Percentiles rank a stretch among this genome's conserved stretches.
Evolutionary conservation across 2,797 vertebrate genomes (phyloP).

Genomic region (Sarcoramphus papa): DNA sequence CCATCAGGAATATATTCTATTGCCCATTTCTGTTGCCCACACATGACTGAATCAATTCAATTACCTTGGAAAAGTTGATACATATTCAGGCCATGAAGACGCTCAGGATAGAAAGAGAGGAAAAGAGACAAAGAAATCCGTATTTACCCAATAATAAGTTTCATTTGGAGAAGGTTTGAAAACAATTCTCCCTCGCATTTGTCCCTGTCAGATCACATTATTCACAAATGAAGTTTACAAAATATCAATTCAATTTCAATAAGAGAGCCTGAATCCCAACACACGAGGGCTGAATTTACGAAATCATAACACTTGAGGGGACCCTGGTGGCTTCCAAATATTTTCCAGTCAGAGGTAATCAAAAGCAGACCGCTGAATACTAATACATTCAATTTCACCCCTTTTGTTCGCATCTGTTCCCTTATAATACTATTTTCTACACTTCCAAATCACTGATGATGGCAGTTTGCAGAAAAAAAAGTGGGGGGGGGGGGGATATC

Average conservation of each 20-base stretch:
- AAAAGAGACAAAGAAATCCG: conserved; percentile 90
- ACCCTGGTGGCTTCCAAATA: conserved; percentile 91
- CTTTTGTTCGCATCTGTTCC: conserved; percentile 89
- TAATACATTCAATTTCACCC: conserved; percentile 97
- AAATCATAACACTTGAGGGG: conserved; percentile 88
- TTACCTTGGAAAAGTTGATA: conserved; percentile 89
- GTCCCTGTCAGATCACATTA: conserved; percentile 99
- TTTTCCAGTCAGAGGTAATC: conserved; percentile 97
- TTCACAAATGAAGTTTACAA: conserved; percentile 99
- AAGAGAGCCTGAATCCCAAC: conserved; percentile 83
- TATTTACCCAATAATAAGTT: conserved; percentile 99
- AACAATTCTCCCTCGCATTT: conserved; percentile 97
- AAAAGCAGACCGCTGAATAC: conserved; percentile 88
- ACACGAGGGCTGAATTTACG: conserved; percentile 79
- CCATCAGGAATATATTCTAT: conserved; percentile 86
- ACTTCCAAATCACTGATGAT: conserved; percentile 70
- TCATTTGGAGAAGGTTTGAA: conserved; percentile 97
- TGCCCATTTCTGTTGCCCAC: conserved; percentile 86
- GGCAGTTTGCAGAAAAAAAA: conserved; percentile 5
- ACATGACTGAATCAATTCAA: conserved; percentile 98
- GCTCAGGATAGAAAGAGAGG: conserved; percentile 60
- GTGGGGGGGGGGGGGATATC: rapidly evolving
- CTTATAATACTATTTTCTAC: conserved; percentile 80
- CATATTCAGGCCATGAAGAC: conserved; percentile 88
- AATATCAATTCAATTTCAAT: conserved; percentile 99